Base-by-base conservation (phyloP, 2,797 vertebrate species). In the Sylvia borin region DNA sequence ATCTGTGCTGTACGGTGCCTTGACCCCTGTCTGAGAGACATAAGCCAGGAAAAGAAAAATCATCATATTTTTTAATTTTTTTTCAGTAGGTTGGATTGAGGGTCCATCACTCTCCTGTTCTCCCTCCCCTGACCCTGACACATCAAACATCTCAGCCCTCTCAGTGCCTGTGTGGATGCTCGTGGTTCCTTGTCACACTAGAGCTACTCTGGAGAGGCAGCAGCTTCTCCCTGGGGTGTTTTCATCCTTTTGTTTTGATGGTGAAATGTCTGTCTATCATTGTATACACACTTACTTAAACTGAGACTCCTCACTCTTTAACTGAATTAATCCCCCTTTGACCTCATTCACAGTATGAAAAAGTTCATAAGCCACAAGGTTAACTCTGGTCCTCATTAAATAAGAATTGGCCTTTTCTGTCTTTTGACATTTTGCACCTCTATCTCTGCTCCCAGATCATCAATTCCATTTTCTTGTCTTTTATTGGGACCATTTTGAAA, bases 151-250 rank as follows among this genome's bases (percentile, higher is more conserved):
- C 18, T 70, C 8, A 5, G 40, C 12, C 73, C 51, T n/a, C 40
- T 55, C 51, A 36, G 13, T 54, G 57, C n/a, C 34, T 25, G 10
- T 1, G 1, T 60, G 50, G 76, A 25, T 0, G 0, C 5, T n/a
- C 48, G 2, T 40, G 55, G 55, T 2, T 82, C 32, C 40, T 67
- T 40, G 21, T 29, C 34, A 34, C n/a, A 67, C 4, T 20, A 71
- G 27, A 76, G n/a, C 18, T 74, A 18, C 20, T 31, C 53, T 76
- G 53, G 31, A 84, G 86, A 66, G 20, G 40, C 40, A 50, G 17
- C 7, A 79, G 3, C 34, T 60, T 70, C 62, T 45, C 82, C 25
- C 54, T 65, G 38, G 14, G 10, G 3, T 58, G 29, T 38, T 61
- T 62, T 57, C 36, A 34, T 55, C 27, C 47, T 48, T 90, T 42